These are phyloP conservation scores for Rhynchotus rufescens DNA, from an alignment of 2,797 vertebrate genomes.

Conservation along the genomic window DNA sequence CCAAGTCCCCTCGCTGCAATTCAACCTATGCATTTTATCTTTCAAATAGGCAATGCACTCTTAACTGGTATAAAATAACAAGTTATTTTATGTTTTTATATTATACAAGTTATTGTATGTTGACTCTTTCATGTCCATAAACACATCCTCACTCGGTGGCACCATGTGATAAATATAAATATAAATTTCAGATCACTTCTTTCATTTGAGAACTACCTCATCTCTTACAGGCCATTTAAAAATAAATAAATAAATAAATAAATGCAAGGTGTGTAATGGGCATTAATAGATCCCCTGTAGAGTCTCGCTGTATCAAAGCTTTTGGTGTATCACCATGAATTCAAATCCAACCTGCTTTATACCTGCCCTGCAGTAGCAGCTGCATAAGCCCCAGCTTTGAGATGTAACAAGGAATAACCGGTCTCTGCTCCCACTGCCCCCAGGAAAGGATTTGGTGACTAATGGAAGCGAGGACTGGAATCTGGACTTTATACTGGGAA, in stretches of 20 bases:
- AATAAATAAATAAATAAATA: too few species aligned
- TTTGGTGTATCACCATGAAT: not conserved
- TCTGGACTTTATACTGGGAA: not conserved
- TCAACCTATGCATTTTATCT: not conserved
- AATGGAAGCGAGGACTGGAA: not conserved
- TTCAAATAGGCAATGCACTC: not conserved
- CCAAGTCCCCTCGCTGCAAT: not conserved
- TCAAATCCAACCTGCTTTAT: not conserved
- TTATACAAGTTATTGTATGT: too few species aligned
- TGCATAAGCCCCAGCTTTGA: not conserved
- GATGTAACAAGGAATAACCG: not conserved
- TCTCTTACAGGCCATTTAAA: too few species aligned
- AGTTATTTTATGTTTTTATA: too few species aligned
- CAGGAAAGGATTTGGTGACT: not conserved
- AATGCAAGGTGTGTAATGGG: not conserved
- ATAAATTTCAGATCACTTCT: not conserved
- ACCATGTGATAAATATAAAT: too few species aligned
- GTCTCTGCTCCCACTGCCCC: not conserved
- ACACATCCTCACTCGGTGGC: too few species aligned
- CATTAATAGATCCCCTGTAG: not conserved
- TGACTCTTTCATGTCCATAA: too few species aligned
- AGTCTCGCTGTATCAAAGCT: not conserved
- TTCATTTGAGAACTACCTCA: not conserved
- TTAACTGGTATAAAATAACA: not conserved
- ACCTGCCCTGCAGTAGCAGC: not conserved